phyloP scores from a whole-genome alignment of 2,113 vertebrate species.

The Misgurnus anguillicaudatus region DNA sequence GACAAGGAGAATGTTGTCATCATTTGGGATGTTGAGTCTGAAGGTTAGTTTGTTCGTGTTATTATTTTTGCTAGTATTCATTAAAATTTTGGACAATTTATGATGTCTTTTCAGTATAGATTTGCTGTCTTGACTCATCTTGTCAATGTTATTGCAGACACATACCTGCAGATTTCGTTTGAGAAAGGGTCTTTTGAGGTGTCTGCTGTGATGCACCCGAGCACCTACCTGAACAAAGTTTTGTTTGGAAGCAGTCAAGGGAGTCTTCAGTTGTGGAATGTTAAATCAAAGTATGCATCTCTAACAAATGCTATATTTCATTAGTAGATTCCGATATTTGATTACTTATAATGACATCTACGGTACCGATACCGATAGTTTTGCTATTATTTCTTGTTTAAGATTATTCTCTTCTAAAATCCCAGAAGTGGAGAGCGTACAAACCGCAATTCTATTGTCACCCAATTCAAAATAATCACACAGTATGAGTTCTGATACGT shows the following conservation, averaged over 20 bases:
- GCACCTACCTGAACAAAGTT: constrained; percentile 97
- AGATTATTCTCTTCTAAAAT: too few relatives aligned
- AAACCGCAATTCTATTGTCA: too few relatives aligned
- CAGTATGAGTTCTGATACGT: too few relatives aligned
- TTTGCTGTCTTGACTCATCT: constrained; percentile 4
- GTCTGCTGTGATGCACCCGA: constrained; percentile 90
- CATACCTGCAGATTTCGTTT: constrained; percentile 86
- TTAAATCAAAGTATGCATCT: constrained; percentile 89
- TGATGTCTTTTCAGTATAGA: neutral
- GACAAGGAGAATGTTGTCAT: constrained; percentile 85
- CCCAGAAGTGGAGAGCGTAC: too few relatives aligned
- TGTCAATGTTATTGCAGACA: constrained; percentile 73
- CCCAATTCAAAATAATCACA: too few relatives aligned
- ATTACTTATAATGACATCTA: too few relatives aligned
- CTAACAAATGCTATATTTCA: neutral
- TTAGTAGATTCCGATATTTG: neutral
- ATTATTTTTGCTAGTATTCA: neutral
- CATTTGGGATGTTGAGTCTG: constrained; percentile 88
- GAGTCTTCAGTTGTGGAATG: constrained; percentile 92
- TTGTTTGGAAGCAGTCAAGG: constrained; percentile 93
- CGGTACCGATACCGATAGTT: too few relatives aligned
- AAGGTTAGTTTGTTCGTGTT: constrained; percentile 71
- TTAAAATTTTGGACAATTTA: neutral
- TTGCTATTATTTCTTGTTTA: too few relatives aligned
- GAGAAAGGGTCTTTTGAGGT: constrained; percentile 84